These are phyloP conservation scores for Bubalus kerabau DNA, from an alignment of 2,113 vertebrate species.

Conservation along the genomic window DNA sequence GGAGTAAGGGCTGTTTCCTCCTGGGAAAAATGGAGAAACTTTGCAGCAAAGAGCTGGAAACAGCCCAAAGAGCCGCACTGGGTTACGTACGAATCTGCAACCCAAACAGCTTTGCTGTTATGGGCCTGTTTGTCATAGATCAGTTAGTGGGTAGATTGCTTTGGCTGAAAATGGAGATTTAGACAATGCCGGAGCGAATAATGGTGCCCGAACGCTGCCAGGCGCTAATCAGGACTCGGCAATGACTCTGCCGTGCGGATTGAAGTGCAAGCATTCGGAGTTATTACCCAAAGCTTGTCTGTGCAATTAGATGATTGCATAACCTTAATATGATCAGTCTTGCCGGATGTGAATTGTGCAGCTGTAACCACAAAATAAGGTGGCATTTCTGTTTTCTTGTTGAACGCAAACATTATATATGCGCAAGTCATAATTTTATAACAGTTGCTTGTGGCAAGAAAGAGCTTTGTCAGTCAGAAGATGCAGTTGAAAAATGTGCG, in stretches of 20 bases:
- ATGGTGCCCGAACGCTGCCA: slow-evolving; percentile 78
- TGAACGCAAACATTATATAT: slow-evolving; percentile 83
- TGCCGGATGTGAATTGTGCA: slow-evolving; percentile 84
- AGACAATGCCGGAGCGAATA: slow-evolving; percentile 78
- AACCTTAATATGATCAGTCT: slow-evolving; percentile 86
- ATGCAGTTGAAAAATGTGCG: slow-evolving; percentile 56
- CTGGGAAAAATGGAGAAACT: not conserved
- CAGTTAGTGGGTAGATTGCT: slow-evolving; percentile 81
- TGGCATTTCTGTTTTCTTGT: slow-evolving; percentile 85
- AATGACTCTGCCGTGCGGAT: slow-evolving; percentile 76
- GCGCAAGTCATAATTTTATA: slow-evolving; percentile 79
- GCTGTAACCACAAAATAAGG: slow-evolving; percentile 86
- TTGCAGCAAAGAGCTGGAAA: slow-evolving; percentile 57
- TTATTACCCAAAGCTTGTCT: slow-evolving; percentile 83
- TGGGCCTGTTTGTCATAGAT: slow-evolving; percentile 79
- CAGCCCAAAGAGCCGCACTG: slow-evolving; percentile 54
- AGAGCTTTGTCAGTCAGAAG: slow-evolving; percentile 77
- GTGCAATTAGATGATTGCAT: slow-evolving; percentile 86
- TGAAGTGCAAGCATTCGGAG: slow-evolving; percentile 79
- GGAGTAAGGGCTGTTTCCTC: not conserved
- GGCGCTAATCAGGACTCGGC: slow-evolving; percentile 81
- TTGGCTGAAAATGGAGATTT: slow-evolving; percentile 80
- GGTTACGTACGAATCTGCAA: slow-evolving; percentile 68
- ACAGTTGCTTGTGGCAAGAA: slow-evolving; percentile 78
- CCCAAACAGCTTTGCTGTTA: slow-evolving; percentile 74